Base-by-base conservation (phyloP, 64 coral and sea anemone species). In the Montipora capricornis region DNA sequence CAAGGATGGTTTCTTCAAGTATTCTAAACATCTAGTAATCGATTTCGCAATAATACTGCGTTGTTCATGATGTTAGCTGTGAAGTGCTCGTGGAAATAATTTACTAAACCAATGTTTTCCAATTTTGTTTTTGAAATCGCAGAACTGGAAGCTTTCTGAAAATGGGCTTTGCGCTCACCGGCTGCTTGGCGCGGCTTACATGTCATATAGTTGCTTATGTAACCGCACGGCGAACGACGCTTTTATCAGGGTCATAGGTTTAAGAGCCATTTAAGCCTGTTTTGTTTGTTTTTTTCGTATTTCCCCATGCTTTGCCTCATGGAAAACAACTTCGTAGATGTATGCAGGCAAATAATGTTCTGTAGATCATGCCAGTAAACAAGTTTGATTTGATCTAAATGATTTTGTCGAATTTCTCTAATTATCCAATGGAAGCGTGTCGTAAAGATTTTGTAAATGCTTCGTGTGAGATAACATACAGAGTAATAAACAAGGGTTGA, bases 1-100 rank as follows among this genome's bases (percentile, higher is more conserved):
- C 45, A 78, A 49, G 47, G 17, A 19, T 49, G 13, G 19, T 49
- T n/a, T 17, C 5, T 11, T 2, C 47, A 78, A n/a, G 13, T 78
- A 78, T 78, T 78, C 76, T 50, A 78, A 78, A 78, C 76, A 78
- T 48, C 19, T 50, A 46, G 5, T 46, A 78, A 48, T 78, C 13
- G 74, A 76, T 76, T 76, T 76, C 37, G 12, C 13, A 37, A 13
- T 12, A 20, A 19, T 37, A 37, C 37, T 37, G 37, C 37, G 37
- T 37, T 37, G 37, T 37, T 17, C 68, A 71, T 20, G 3, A 5
- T 24, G 20, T 71, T n/a, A 15, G 11, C 15, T 64, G 61, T 64
- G 61, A 64, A 64, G 14, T 64, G 11, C 61, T 64, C 9, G 9
- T 64, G 14, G 61, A 64, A 64, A 2, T 15, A 16, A 16, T 5